Percentiles rank a stretch among this genome's conserved stretches.
Conservation (phyloP, 2,113 vertebrate species). For the Pollimyrus isidori region DNA sequence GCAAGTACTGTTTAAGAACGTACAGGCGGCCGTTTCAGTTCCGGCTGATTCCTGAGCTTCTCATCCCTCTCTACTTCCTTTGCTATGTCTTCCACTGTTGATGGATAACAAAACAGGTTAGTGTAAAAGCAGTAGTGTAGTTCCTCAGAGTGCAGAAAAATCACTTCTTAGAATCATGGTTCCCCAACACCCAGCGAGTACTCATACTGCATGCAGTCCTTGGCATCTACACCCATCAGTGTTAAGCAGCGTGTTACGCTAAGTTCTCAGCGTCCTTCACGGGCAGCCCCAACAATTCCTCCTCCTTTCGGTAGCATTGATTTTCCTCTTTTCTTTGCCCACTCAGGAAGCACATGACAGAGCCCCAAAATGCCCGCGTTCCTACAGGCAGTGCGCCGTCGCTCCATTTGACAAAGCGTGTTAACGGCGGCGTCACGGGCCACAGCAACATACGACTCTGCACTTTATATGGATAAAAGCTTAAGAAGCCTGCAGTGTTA, state of each 20-base stretch:
- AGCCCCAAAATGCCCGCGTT: not conserved
- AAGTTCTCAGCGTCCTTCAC: not conserved
- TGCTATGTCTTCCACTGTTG: slow-evolving; percentile 77
- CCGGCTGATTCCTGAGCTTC: slow-evolving; percentile 68
- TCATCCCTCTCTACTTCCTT: slow-evolving; percentile 80
- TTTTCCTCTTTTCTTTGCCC: not conserved
- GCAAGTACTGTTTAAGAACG: slow-evolving; percentile 28
- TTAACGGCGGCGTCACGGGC: not conserved
- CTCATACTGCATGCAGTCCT: not conserved
- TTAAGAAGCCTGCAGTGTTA: not conserved
- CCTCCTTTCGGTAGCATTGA: not conserved
- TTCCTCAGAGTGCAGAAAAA: not conserved
- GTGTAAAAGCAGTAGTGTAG: not conserved
- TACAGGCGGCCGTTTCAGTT: slow-evolving; percentile 54
- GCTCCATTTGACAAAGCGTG: not conserved
- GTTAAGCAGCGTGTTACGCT: not conserved
- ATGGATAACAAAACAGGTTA: slow-evolving; percentile 31
- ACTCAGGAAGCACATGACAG: not conserved
- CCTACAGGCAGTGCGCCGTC: too few species aligned
- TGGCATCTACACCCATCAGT: not conserved
- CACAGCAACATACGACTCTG: not conserved
- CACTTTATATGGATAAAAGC: not conserved
- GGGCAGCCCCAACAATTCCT: not conserved
- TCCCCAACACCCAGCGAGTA: not conserved
- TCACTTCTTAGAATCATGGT: not conserved